Evolutionary conservation across 2,888 invertebrate species (phyloP).

Genomic region (Crematogaster levior): DNA sequence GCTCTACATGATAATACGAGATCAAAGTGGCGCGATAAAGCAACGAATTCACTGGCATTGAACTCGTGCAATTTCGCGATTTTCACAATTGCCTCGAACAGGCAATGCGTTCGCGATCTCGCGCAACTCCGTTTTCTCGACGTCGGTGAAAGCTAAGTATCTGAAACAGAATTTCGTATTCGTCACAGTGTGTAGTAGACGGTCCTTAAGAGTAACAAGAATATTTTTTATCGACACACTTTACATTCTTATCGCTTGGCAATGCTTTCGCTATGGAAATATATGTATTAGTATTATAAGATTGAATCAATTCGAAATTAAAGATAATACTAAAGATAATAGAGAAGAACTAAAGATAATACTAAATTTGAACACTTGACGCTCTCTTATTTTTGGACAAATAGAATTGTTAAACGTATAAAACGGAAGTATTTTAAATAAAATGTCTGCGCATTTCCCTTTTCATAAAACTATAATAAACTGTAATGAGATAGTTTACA

Average conservation of each 20-base stretch:
- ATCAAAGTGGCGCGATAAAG: neutral
- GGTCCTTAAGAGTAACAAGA: neutral
- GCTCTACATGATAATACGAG: neutral
- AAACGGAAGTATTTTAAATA: neutral
- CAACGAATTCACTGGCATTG: neutral
- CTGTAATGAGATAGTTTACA: neutral
- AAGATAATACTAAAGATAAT: no score
- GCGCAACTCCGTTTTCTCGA: neutral
- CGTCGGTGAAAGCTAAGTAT: neutral
- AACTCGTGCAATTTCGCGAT: slow-evolving; percentile 1
- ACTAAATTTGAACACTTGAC: neutral
- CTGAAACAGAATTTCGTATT: slow-evolving; percentile 9
- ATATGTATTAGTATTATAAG: neutral
- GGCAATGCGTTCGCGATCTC: neutral
- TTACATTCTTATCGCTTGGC: neutral
- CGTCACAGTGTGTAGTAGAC: neutral
- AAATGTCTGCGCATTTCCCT: neutral
- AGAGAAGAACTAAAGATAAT: no score
- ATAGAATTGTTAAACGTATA: neutral
- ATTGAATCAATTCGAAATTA: neutral
- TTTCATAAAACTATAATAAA: neutral
- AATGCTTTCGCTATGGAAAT: neutral
- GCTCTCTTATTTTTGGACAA: neutral
- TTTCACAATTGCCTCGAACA: neutral
- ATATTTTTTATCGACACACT: neutral